These are phyloP conservation scores for Dynastes maya DNA, from an alignment of 2,888 invertebrate species.

Conservation along the genomic window DNA sequence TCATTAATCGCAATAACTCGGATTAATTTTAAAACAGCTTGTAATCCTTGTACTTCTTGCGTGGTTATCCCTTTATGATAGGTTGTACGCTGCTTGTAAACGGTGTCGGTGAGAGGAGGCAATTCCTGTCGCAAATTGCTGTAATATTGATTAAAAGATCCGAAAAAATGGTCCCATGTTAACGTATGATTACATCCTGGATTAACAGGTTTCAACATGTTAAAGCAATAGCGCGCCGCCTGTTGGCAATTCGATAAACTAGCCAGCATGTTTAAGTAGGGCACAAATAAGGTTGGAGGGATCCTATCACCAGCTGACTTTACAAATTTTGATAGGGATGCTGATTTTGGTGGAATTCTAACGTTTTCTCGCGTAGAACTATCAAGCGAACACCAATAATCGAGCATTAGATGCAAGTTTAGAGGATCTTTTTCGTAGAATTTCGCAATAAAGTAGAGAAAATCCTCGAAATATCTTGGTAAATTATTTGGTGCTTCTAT, in stretches of 20 bases:
- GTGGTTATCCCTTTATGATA: constrained; percentile 81
- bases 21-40: constrained; percentile 85
- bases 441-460: constrained; percentile 84
- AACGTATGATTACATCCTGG: constrained; percentile 73
- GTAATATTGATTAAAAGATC: constrained; percentile 83
- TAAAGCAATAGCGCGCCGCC: constrained; percentile 86
- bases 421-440: constrained; percentile 85
- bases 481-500: constrained; percentile 83
- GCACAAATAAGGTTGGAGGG: constrained; percentile 87
- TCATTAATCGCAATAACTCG: constrained; percentile 85
- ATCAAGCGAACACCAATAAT: constrained; percentile 86
- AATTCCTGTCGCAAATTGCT: constrained; percentile 81
- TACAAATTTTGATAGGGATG: constrained; percentile 92
- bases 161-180: constrained; percentile 90
- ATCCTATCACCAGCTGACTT: constrained; percentile 89
- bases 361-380: constrained; percentile 67
- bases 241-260: constrained; percentile 84
- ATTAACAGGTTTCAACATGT: constrained; percentile 81
- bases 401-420: constrained; percentile 79
- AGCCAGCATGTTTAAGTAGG: constrained; percentile 89
- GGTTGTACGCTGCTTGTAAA: constrained; percentile 74
- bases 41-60: constrained; percentile 88
- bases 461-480: constrained; percentile 86
- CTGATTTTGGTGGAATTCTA: constrained; percentile 77
- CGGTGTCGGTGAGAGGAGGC: constrained; percentile 77